These are phyloP conservation scores for Psilopsiagon aurifrons DNA, from an alignment of 2,113 vertebrate genomes.

Conservation along the genomic window DNA sequence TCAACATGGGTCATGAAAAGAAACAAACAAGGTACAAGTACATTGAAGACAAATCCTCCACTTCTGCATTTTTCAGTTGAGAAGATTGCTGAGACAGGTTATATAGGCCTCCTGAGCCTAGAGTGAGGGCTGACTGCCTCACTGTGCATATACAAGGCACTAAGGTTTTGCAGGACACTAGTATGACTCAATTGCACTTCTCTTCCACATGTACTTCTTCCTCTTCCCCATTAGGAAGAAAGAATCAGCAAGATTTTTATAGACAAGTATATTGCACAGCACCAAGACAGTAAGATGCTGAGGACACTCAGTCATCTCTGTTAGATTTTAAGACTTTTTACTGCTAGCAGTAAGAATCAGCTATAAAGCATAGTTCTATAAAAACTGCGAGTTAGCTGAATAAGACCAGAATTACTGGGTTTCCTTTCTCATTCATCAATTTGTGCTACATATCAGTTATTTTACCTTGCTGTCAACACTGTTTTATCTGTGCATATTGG, in stretches of 20 bases:
- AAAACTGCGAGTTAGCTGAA: neutral
- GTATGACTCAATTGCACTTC: neutral
- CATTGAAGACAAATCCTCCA: neutral
- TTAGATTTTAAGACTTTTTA: constrained; percentile 13
- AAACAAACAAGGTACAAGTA: neutral
- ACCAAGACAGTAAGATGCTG: neutral
- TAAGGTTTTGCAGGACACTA: neutral
- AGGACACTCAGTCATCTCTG: neutral
- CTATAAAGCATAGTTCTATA: neutral
- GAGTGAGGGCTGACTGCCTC: neutral
- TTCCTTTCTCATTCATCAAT: neutral
- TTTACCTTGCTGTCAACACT: neutral
- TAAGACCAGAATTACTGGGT: neutral
- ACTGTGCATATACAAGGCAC: neutral
- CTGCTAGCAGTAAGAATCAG: neutral
- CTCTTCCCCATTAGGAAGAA: neutral
- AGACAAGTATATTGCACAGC: neutral
- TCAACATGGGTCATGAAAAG: neutral
- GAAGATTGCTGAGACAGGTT: neutral
- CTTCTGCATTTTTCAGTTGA: neutral
- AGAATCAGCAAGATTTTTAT: neutral
- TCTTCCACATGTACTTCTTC: neutral
- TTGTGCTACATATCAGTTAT: neutral
- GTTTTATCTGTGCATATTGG: neutral
- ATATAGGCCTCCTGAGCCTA: neutral